Evolutionary conservation across 2,888 invertebrate species (phyloP), one percentile per base, ranked within the genome.

Genomic region (Brachypterus glaber): DNA sequence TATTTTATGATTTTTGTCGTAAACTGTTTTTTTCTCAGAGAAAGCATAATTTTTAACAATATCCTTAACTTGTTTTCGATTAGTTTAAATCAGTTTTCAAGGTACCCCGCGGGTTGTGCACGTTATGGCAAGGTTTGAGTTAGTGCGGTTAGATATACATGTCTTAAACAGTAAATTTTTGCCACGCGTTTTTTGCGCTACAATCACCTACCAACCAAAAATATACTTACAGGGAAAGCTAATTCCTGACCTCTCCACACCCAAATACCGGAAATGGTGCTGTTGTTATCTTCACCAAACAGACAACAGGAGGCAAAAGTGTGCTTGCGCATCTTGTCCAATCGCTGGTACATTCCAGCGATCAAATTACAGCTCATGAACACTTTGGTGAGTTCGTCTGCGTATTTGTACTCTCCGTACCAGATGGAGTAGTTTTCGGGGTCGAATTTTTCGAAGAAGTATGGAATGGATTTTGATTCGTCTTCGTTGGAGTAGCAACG

Each of bases 391-490:
- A 97, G 76, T 63, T 98, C 96, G 42, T 91, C 74, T 43, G 85
- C 84, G 69, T 89, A 97, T 68, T 95, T 93, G 76, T 98, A 98
- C 73, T 96, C 93, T 35, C 90, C 84, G 48, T 76, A 80, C 98
- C 98, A 98, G 67, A 98, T 91, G 44, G 95, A 95, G 66, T 92
- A 96, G 68, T 93, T 76, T 62, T 92, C 83, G 4, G 88, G 75
- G 67, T 99, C 98, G 62, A 98, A 97, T 68, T 97, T 90, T 62
- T 93, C 80, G 88, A 92, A 98, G 75, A 99, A 98, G 67, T 91
- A 96, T 1, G 96, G 92, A 61, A 98, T 81, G 39, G 97, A 95
- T 60, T 85, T 83, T 4, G 77, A 69, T 60, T 90, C 93, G 17
- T 90, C 91, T 66, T 98, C 90, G 60, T 99, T 99, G 37, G 95